phyloP scores from a whole-genome alignment of 2,113 vertebrate species.

The Craseonycteris thonglongyai region DNA sequence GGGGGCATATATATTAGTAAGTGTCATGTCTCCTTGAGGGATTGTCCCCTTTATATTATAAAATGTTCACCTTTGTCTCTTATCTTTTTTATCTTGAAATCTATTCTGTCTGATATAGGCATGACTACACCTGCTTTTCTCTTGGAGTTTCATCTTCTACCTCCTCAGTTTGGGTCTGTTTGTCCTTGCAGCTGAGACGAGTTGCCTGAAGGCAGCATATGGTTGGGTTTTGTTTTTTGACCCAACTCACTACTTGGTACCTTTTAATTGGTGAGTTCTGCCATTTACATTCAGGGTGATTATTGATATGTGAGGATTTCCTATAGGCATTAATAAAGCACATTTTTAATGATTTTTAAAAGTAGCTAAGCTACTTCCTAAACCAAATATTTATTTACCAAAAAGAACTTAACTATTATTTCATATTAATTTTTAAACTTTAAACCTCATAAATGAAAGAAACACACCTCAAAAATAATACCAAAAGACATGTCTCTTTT shows the following conservation, averaged over 20 bases:
- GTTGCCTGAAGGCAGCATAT: too few relatives aligned
- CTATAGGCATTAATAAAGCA: not conserved
- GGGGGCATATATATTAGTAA: not conserved
- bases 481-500: not conserved
- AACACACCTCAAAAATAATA: conserved; percentile 35
- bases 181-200: not conserved
- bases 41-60: not conserved
- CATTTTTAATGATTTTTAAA: conserved; percentile 12
- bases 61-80: not conserved
- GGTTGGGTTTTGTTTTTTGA: not conserved
- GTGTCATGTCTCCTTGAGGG: not conserved
- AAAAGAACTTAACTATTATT: not conserved
- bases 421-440: not conserved
- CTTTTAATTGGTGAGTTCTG: not conserved
- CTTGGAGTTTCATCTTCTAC: not conserved
- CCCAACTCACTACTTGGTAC: not conserved
- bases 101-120: too few relatives aligned
- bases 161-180: not conserved
- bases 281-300: not conserved
- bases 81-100: not conserved
- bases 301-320: not conserved
- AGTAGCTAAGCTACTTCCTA: not conserved
- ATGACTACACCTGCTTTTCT: not conserved
- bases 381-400: not conserved
- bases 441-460: conserved; percentile 9